A percentile compares a stretch with the other conserved stretches of the same genome.
phyloP scores from a whole-genome alignment of 2,113 vertebrate genomes.

The Ageneiosus marmoratus region DNA sequence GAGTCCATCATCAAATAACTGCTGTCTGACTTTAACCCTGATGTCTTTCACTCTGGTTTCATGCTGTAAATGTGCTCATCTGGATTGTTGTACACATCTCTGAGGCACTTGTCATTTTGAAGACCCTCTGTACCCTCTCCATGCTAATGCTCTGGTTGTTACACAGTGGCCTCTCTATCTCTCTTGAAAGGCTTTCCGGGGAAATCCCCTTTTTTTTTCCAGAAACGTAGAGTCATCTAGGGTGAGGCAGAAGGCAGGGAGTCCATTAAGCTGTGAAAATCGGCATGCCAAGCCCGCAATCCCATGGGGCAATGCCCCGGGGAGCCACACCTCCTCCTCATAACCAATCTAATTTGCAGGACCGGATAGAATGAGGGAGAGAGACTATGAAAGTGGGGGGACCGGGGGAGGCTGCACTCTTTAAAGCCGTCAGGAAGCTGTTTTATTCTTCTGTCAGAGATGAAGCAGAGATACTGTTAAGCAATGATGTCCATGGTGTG shows the following conservation, averaged over 20 bases:
- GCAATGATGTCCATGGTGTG: conserved; percentile 19
- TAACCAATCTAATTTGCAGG: conserved; percentile 49
- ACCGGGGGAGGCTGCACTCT: conserved; percentile 29
- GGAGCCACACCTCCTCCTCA: conserved; percentile 47
- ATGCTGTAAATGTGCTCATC: neutral
- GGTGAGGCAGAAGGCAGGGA: conserved; percentile 45
- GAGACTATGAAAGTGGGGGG: neutral
- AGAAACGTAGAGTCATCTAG: conserved; percentile 49
- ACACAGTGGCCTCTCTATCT: neutral
- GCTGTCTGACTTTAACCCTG: neutral
- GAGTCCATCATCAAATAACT: neutral
- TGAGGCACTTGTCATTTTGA: neutral
- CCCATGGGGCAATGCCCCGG: conserved; percentile 40
- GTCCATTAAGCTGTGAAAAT: conserved; percentile 56
- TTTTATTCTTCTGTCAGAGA: conserved; percentile 40
- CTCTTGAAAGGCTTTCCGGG: conserved; percentile 44
- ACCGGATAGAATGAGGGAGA: conserved; percentile 34
- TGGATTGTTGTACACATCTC: neutral
- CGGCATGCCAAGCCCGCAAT: conserved; percentile 44
- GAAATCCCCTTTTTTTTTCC: conserved; percentile 52
- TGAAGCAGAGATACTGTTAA: conserved; percentile 48
- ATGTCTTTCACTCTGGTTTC: neutral
- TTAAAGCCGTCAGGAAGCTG: conserved; percentile 50
- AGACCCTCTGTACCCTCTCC: neutral
- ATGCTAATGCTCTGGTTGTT: neutral